These are phyloP conservation scores for Phrynocephalus vlangalii DNA, from an alignment of 2,797 vertebrate genomes.

Conservation along the genomic window DNA sequence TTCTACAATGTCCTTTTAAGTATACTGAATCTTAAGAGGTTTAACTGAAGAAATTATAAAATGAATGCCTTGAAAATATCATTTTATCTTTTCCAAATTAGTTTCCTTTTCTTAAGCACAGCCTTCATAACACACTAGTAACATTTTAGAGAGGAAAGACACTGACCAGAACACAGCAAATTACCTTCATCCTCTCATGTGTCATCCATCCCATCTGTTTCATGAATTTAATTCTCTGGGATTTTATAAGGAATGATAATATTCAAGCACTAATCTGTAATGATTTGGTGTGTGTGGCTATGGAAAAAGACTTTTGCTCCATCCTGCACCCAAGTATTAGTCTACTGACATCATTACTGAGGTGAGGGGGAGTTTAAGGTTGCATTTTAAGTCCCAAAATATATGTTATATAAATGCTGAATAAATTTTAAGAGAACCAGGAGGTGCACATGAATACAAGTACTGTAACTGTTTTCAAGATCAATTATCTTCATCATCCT, in stretches of 20 bases:
- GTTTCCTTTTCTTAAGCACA: background rate
- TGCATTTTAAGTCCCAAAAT: constrained; percentile 20
- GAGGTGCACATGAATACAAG: constrained; percentile 4
- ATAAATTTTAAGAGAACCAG: constrained; percentile 23
- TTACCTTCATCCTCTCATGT: background rate
- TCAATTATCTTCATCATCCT: constrained; percentile 30
- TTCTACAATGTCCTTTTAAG: background rate
- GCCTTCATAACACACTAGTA: background rate
- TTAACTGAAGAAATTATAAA: background rate
- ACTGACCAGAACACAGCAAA: background rate
- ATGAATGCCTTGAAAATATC: background rate
- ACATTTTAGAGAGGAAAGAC: background rate
- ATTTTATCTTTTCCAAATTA: background rate
- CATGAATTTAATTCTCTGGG: background rate
- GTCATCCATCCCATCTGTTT: background rate
- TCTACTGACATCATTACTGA: background rate
- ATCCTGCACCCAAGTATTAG: background rate
- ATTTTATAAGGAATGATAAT: background rate
- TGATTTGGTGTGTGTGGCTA: background rate
- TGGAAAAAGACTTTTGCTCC: constrained; percentile 16
- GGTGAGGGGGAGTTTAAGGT: background rate
- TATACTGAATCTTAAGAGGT: background rate
- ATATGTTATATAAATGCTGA: constrained; percentile 22
- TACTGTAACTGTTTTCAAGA: constrained; percentile 34
- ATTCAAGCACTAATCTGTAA: constrained; percentile 1